Base-by-base conservation (phyloP, 1,140 invertebrate genomes). In the Pseudomyrmex sp. region DNA sequence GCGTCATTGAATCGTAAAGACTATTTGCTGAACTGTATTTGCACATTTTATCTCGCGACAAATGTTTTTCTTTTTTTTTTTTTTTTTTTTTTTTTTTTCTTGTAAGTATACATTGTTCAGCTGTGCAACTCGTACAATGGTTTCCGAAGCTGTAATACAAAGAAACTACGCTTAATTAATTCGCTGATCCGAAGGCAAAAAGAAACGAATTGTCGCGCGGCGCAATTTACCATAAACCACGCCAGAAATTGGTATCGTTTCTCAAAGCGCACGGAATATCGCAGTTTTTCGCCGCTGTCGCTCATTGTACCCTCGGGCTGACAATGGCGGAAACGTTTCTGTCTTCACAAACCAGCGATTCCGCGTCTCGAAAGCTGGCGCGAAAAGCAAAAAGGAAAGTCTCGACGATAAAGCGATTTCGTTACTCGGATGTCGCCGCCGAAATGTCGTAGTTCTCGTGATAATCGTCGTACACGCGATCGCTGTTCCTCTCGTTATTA, bases 241-340 rank as follows among this genome's bases (percentile, higher is more conserved):
- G 18, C 13, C 20, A 75, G 35, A 7, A 10, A 44, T 2, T 44
- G 15, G 10, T 26, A 26, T 26, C 26, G 26, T 79, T 70, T 35
- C 58, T 5, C 44, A 48, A 76, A 65, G 62, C 35, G 12, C 46
- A 12, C 48, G 8, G 66, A 76, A 54, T 69, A 35, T 35, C 20
- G 63, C 35, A n/a, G 20, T 58, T 79, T 79, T 68, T 79, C 48
- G 54, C 44, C 10, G 50, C 46, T 59, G 35, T 75, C n/a, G 13
- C 13, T 66, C 18, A 13, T 18, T 56, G 13, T 23, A 46, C 26
- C 35, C 35, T 23, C 15, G 35, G 8, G 35, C 50, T 48, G 44
- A 79, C 26, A 48, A 52, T 59, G 18, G 15, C 66, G 20, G 35
- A 46, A 50, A 20, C 48, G 48, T 69, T 56, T 56, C 23, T 44